These are phyloP conservation scores for Drosophila picticornis DNA, from an alignment of 2,888 invertebrate species.

Conservation along the genomic window DNA sequence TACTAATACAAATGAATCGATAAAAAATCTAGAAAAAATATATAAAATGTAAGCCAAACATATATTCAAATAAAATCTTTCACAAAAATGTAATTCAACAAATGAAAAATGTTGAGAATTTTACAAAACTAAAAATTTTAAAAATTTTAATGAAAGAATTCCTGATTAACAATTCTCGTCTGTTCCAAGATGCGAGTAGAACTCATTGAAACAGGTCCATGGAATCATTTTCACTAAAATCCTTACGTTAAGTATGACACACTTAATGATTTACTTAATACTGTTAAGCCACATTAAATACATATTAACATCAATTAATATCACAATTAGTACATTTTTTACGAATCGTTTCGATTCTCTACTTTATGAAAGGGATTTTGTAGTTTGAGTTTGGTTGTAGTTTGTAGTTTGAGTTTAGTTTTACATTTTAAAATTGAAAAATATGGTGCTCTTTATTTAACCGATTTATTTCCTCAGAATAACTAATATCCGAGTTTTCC, in stretches of 20 bases:
- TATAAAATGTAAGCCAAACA: background rate
- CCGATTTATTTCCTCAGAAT: background rate
- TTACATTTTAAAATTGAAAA: background rate
- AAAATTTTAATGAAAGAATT: background rate
- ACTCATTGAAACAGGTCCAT: background rate
- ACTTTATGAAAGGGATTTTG: background rate
- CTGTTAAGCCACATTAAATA: background rate
- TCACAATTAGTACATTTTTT: background rate
- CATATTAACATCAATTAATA: background rate
- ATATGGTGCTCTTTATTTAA: background rate
- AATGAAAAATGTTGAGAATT: background rate
- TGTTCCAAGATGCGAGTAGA: background rate
- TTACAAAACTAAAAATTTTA: background rate
- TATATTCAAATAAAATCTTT: background rate
- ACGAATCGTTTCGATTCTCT: background rate
- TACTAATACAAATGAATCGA: background rate
- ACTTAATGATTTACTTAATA: background rate
- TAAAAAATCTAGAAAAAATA: background rate
- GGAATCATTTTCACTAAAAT: background rate
- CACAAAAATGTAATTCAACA: background rate
- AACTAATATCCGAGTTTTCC: background rate
- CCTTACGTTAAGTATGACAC: background rate
- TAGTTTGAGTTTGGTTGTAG: background rate
- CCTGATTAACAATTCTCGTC: slow-evolving; percentile 53
- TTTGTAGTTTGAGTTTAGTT: background rate